Evolutionary conservation across 2,113 vertebrate genomes (phyloP), one percentile per base, ranked within the genome.

Genomic region (Rhipidura dahli): DNA sequence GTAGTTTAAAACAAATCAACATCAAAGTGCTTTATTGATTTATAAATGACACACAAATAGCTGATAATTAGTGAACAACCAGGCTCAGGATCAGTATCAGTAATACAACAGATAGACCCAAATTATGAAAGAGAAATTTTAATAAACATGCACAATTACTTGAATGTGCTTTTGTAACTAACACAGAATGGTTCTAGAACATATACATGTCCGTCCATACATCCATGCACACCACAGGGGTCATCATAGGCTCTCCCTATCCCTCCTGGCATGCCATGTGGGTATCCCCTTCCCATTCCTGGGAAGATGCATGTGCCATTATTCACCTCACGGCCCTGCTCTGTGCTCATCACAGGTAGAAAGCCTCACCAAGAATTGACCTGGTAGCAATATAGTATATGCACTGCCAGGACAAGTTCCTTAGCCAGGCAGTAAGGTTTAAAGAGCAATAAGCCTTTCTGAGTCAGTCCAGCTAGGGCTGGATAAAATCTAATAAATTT

Each of bases 401-500:
- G 56, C 31, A 57, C 57, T 72, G 16, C 8, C 13, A 60, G 40
- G 73, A 57, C 23, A 65, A 50, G 71, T 70, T 90, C 56, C 37
- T 86, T 70, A 94, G 44, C 49, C 51, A 88, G 31, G 19, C 60
- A 71, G 15, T 60, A 83, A 60, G 31, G 78, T 95, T 78, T 75
- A 81, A 94, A 81, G 51, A 88, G 51, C 44, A 49, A 59, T 88
- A 90, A 96, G 70, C 7, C 13, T 66, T 93, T 57, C 72, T 65
- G 60, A 93, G 63, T 71, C 80, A 61, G 37, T 60, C 53, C 33
- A 37, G 33, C 10, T 61, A 72, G 18, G 22, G 27, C 23, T 78
- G 49, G 40, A 86, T 92, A 95, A 93, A 81, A 89, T 71, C 42
- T 57, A 61, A 72, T 88, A 80, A 13, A 92, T 95, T 84, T 94